Evolutionary conservation across 2,888 invertebrate genomes (phyloP), one percentile per base, ranked within the genome.

Genomic region (Nemotelus nigrinus): DNA sequence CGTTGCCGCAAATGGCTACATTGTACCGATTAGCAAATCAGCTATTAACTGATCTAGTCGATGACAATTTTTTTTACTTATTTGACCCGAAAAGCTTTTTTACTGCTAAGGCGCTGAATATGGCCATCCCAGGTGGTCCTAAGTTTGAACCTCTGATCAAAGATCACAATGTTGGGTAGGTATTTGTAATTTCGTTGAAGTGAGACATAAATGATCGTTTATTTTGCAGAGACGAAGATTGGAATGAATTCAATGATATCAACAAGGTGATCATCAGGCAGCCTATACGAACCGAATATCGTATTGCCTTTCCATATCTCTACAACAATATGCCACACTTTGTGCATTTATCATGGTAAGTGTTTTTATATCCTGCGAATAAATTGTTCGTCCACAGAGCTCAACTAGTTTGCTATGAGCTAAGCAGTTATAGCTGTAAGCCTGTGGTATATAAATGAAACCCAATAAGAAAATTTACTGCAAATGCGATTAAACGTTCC

Each of bases 241-340:
- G 99, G 99, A 99, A 99, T 88, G 99, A 99, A 88, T 99, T 99
- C 85, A 99, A 99, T 89, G 99, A 99, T 85, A 99, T 99, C 82
- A 99, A 99, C 87, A 99, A 99, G 89, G 99, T 99, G 83, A 99
- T 99, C 81, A 99, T 99, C 82, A 90, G 99, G 6, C 99, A 99
- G 85, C 99, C 99, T 2, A 96, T 99, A 82, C 91, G 99, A 80
- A 99, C 99, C 0, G 99, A 99, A 87, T 99, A 99, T 87, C 92
- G 99, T 82, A 99, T 99, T 85, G 99, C 99, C 0, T 99, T 99
- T 88, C 99, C 99, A 0, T 99, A 98, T 87, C 89, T 99, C 82
- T 99, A 99, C 89, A 99, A 99, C 88, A 99, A 98, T 86, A 92
- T 98, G 91, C 98, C 99, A 0, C 97, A 98, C 88, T 98, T 97